A percentile compares a stretch with the other conserved stretches of the same genome.
These are phyloP conservation scores for Glossosoma conforme DNA, from an alignment of 1,140 invertebrate species.

Conservation along the genomic window DNA sequence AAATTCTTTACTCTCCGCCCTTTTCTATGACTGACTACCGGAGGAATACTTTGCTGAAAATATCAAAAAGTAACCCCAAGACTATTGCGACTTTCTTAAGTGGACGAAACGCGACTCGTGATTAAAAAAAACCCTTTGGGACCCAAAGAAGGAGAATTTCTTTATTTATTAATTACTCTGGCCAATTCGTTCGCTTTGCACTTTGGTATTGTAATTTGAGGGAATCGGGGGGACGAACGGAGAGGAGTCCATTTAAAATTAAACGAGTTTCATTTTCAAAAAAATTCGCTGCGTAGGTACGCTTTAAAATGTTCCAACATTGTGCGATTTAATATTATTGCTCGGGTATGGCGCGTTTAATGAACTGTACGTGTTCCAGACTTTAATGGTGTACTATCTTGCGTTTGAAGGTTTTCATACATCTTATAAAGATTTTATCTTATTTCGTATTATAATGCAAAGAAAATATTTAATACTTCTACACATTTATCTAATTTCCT, in stretches of 20 bases:
- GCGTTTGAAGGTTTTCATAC: too few relatives aligned
- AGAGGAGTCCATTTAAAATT: not conserved
- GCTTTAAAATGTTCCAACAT: not conserved
- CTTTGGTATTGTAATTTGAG: conserved; percentile 2
- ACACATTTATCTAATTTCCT: too few relatives aligned
- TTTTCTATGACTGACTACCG: not conserved
- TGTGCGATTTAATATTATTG: too few relatives aligned
- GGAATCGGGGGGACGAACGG: not conserved
- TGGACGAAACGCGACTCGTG: conserved; percentile 7
- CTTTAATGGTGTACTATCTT: too few relatives aligned
- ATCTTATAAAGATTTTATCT: too few relatives aligned
- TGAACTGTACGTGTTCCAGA: too few relatives aligned
- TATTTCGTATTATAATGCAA: too few relatives aligned
- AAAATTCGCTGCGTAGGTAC: not conserved
- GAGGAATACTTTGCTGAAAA: not conserved
- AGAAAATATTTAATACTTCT: too few relatives aligned
- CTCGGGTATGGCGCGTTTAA: too few relatives aligned
- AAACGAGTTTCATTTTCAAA: not conserved
- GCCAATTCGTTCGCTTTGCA: not conserved
- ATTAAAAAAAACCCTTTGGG: conserved; percentile 12
- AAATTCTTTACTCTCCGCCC: not conserved
- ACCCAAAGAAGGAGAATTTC: conserved; percentile 7
- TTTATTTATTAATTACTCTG: not conserved
- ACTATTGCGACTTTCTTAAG: conserved; percentile 1
- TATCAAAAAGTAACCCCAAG: conserved; percentile 3